Base-by-base conservation (phyloP, 1,140 invertebrate genomes). In the Aradophagus sp. region DNA sequence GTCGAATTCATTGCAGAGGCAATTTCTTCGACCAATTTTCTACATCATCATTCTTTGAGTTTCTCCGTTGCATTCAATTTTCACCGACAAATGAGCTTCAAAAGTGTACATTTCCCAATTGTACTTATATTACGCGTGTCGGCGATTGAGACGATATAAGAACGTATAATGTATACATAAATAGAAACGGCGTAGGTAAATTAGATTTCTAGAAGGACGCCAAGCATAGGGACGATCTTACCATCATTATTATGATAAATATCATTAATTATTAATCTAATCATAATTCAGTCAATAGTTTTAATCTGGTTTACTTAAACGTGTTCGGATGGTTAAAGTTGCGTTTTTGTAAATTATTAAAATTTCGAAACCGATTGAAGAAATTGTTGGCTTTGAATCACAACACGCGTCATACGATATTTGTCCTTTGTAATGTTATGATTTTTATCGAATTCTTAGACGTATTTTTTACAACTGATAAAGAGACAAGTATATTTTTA, bases 181-280 rank as follows among this genome's bases (percentile, higher is more conserved):
- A n/a, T n/a, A n/a, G n/a, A n/a, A n/a, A n/a, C n/a, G n/a, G n/a
- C 52, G 73, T 55, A 73, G 61, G 42, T 70, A 55, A 65, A 69
- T 63, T 77, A 74, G 70, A 77, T 74, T 75, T 77, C 72, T 77
- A 78, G 77, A 73, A 34, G 65, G 62, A 58, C 32, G 61, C 52
- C 39, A 59, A 62, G 15, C 34, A 73, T 72, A 75, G 70, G 44
- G 36, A 75, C 73, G 71, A 74, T 75, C 72, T 74, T 72, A 75
- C 32, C 74, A 75, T 63, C 74, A 75, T 67, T 48, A 69, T 63
- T 53, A 52, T 27, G 15, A 44, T 39, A 39, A 65, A 58, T 52
- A 59, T 50, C 20, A 26, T 59, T 69, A 36, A 39, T 56, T 39
- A 56, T 63, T 31, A 53, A 47, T 4, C 12, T 59, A 48, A 39